Base-by-base conservation (phyloP, 1,140 invertebrate genomes). In the Zaprionus vittiger region DNA sequence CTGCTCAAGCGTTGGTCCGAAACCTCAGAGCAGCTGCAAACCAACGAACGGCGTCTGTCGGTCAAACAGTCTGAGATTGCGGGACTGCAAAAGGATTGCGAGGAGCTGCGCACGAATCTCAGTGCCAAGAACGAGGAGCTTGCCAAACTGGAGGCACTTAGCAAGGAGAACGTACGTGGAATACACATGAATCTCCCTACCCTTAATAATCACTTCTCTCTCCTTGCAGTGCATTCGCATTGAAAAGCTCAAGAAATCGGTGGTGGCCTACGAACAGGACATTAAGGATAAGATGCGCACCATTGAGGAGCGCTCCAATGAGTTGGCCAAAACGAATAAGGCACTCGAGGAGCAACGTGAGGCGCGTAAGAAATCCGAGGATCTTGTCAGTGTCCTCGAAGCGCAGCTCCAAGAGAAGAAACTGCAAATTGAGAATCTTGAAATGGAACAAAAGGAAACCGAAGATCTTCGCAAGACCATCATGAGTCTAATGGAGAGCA, bases 401-500 rank as follows among this genome's bases (percentile, higher is more conserved):
- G 79, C 74, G 2, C 91, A 92, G 52, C 55, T 92, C 37, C 89
- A 91, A 55, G 87, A 91, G 62, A 91, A 86, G 26, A 92, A 92
- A 61, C 80, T 92, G 37, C 82, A 91, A 70, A 87, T 92, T 41
- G 86, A 91, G n/a, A 72, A 77, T 56, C 86, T 92, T 1, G 91
- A 92, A 63, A 77, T 75, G 64, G 91, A 92, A 75, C 77, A 90
- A 3, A 92, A 84, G 54, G 91, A 92, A 77, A 92, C 90, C 0
- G 91, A 92, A 71, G 91, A 92, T 34, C 49, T 92, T 68, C 91
- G 91, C 49, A 92, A 91, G 69, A 92, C 91, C 34, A 92, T 92
- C 28, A 82, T 92, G 82, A 92, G 91, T 65, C 65, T 92, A 4
- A 92, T 92, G 91, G 91, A 92, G 54, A 92, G 91, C 77, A 92